Evolutionary conservation across 2,797 vertebrate genomes (phyloP), one percentile per base, ranked within the genome.

Genomic region (Epinephelus malabaricus): DNA sequence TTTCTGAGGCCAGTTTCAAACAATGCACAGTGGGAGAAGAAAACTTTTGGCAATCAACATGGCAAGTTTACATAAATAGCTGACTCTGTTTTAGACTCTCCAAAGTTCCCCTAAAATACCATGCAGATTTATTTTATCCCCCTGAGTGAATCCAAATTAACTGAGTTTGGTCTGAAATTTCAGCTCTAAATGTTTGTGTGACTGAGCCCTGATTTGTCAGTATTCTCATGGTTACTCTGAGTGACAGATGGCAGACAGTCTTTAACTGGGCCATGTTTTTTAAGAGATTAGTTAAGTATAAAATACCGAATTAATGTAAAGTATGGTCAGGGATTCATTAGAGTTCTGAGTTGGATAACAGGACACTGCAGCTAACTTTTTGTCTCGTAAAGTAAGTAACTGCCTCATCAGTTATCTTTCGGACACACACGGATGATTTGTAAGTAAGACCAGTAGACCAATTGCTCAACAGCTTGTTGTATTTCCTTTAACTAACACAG

Each of bases 401-500:
- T 17, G 19, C 18, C 14, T 47, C 23, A 34, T 12, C 45, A 75
- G 27, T 46, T 56, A n/a, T 67, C 18, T 58, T 23, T 19, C 21
- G 8, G 49, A 21, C 61, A 51, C 51, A 25, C 23, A 19, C 21
- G 19, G n/a, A 3, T 23, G 15, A 18, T 59, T 60, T 23, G 17
- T 66, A 71, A 58, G 13, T 15, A 8, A 70, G 67, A 68, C 53
- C 73, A 40, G 18, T 30, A 25, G 17, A 61, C 47, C 49, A 64
- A 40, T 58, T 30, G 21, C 58, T 63, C 13, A 23, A 21, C 30
- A 59, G 23, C 40, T 55, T 58, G 13, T 2, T 69, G 55, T n/a
- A n/a, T 83, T 82, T 68, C 43, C 23, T 71, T 80, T 69, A 77
- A 72, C 47, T 58, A 67, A 69, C 67, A 64, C 10, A 12, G 4